Evolutionary conservation across 2,113 vertebrate species (phyloP).

Genomic region (Tangachromis dhanisi): DNA sequence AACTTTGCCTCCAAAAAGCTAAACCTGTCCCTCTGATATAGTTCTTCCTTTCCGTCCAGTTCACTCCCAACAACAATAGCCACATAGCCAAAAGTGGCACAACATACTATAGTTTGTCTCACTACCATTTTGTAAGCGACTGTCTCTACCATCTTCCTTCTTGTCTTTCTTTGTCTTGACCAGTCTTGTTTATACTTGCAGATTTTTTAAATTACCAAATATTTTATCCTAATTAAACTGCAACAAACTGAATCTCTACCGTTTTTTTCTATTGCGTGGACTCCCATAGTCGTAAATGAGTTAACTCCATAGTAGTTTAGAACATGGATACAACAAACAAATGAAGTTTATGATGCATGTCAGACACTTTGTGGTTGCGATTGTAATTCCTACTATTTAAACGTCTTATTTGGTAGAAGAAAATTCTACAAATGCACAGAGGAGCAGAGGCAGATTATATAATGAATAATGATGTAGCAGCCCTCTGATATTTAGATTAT

Average conservation of each 20-base stretch:
- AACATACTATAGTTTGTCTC: neutral
- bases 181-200: neutral
- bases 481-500: neutral
- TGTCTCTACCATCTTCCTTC: neutral
- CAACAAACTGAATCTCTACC: neutral
- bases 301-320: neutral
- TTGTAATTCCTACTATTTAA: neutral
- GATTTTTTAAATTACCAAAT: neutral
- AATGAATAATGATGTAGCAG: neutral
- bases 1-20: neutral
- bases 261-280: neutral
- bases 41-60: rapidly evolving
- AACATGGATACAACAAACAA: neutral
- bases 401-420: neutral
- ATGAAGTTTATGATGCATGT: neutral
- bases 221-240: neutral
- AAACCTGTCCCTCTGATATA: neutral
- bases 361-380: neutral
- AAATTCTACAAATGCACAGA: neutral
- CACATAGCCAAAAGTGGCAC: neutral
- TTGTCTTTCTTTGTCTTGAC: neutral
- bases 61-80: neutral
- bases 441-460: rapidly evolving
- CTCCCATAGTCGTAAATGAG: neutral
- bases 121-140: neutral